phyloP scores from a whole-genome alignment of 1,140 invertebrate species.

The Trichonephila clavipes region DNA sequence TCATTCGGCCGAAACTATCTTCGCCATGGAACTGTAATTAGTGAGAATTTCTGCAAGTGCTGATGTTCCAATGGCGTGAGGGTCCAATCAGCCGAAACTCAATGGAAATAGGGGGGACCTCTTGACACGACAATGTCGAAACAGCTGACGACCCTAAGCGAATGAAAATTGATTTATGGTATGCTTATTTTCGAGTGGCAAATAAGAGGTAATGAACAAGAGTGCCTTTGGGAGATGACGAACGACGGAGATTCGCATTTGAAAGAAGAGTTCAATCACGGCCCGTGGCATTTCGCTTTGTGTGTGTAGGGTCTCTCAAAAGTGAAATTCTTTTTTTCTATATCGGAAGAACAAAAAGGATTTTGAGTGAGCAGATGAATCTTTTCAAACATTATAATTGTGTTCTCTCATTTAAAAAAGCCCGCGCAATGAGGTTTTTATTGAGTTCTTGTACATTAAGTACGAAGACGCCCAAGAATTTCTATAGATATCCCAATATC shows the following conservation, averaged over 20 bases:
- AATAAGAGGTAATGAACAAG: background rate
- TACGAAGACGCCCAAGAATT: too few species aligned
- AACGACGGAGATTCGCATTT: background rate
- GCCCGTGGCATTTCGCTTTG: background rate
- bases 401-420: too few species aligned
- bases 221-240: background rate
- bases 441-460: too few species aligned
- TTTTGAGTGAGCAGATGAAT: too few species aligned
- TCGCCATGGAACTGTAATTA: background rate
- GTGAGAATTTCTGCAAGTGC: background rate
- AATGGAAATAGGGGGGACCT: background rate
- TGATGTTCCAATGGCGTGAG: background rate
- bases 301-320: background rate
- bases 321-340: too few species aligned
- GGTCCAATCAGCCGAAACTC: background rate
- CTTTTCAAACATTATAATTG: too few species aligned
- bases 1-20: constrained; percentile 2
- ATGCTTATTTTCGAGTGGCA: background rate
- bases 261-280: background rate
- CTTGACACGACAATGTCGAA: background rate
- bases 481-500: too few species aligned
- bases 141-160: background rate
- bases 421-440: too few species aligned
- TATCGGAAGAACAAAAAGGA: too few species aligned
- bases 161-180: background rate